phyloP scores from a whole-genome alignment of 2,888 invertebrate genomes.

The Keiferia lycopersicella region DNA sequence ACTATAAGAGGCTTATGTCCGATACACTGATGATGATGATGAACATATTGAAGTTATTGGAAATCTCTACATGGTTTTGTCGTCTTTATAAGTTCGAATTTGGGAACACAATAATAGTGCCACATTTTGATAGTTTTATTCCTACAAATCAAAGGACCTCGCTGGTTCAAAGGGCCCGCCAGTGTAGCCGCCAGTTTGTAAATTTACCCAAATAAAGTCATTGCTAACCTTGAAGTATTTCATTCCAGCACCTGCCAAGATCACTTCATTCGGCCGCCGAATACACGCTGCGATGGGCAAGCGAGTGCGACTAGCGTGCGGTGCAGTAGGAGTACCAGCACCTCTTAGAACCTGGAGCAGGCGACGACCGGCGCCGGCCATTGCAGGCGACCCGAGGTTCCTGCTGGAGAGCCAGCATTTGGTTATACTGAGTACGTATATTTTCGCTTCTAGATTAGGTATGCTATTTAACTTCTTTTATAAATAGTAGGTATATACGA shows the following conservation, averaged over 20 bases:
- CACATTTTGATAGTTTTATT: no score
- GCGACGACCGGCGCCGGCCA: constrained; percentile 82
- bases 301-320: constrained; percentile 84
- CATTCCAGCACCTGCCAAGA: constrained; percentile 86
- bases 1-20: no score
- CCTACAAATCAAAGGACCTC: no score
- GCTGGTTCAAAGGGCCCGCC: no score
- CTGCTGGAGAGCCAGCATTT: constrained; percentile 79
- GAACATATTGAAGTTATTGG: no score
- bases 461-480: background rate
- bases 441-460: background rate
- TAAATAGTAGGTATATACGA: no score
- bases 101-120: no score
- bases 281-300: constrained; percentile 83
- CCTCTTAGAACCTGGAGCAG: constrained; percentile 88
- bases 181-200: no score
- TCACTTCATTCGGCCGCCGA: constrained; percentile 90
- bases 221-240: background rate
- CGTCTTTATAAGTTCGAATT: no score
- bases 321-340: constrained; percentile 86
- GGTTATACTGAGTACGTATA: constrained; percentile 85
- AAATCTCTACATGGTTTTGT: no score
- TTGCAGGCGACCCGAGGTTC: constrained; percentile 58
- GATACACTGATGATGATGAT: no score
- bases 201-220: no score